Evolutionary conservation across 2,113 vertebrate species (phyloP).

Genomic region (Nerophis ophidion): DNA sequence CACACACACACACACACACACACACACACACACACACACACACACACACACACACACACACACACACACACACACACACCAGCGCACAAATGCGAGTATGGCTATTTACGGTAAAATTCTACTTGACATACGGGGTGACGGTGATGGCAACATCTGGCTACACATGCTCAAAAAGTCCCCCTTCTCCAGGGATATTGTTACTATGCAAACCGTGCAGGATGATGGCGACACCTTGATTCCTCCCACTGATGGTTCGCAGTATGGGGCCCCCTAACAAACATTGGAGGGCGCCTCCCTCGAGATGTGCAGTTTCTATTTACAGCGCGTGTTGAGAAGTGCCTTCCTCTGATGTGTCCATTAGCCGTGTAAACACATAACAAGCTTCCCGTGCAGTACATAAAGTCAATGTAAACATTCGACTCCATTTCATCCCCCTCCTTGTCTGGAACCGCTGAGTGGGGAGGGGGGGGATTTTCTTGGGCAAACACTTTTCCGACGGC

Average conservation of each 20-base stretch:
- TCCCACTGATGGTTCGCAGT: neutral
- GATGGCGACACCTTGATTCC: neutral
- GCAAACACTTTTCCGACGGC: neutral
- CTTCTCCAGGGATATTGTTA: neutral
- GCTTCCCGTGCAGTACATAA: conserved; percentile 36
- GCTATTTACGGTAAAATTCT: conserved; percentile 27
- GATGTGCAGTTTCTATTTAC: conserved; percentile 45
- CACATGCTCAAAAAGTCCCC: conserved; percentile 29
- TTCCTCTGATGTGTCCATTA: conserved; percentile 1
- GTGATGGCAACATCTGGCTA: conserved; percentile 2
- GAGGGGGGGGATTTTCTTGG: neutral
- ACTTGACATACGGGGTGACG: conserved; percentile 5
- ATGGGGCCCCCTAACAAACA: neutral
- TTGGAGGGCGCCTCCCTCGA: neutral
- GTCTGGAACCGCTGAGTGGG: too few relatives aligned
- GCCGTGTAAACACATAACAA: conserved; percentile 17
- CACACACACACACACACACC: neutral
- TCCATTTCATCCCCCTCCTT: conserved; percentile 16
- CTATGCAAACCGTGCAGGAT: neutral
- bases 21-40: neutral
- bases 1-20: neutral
- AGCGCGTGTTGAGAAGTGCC: conserved; percentile 34
- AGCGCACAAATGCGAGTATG: conserved; percentile 16
- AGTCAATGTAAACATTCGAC: conserved; percentile 61
- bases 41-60: conserved; percentile 1